Evolutionary conservation across 2,888 invertebrate species (phyloP).

Genomic region (Asteroscopus sphinx): DNA sequence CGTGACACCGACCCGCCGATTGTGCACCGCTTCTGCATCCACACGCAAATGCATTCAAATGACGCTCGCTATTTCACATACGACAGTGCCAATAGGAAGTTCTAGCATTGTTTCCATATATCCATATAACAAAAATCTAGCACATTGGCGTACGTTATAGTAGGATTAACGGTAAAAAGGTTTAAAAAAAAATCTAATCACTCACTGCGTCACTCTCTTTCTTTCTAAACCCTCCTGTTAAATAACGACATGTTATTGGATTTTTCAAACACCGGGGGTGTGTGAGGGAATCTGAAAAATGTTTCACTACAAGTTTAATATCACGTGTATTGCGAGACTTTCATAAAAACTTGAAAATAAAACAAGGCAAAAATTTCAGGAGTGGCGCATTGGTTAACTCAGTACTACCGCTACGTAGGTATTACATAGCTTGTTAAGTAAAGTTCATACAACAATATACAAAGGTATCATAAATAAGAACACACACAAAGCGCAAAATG

Average conservation of each 20-base stretch:
- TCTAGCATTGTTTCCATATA: slow-evolving; percentile 16
- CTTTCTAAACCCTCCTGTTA: neutral
- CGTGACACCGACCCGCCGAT: slow-evolving; percentile 43
- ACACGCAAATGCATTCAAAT: slow-evolving; percentile 33
- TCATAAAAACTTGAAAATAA: slow-evolving; percentile 26
- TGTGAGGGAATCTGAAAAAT: slow-evolving; percentile 17
- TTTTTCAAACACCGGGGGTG: slow-evolving; percentile 10
- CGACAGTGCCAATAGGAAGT: slow-evolving; percentile 11
- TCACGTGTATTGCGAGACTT: slow-evolving; percentile 24
- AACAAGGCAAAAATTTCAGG: slow-evolving; percentile 17
- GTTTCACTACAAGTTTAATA: slow-evolving; percentile 34
- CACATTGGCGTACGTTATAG: neutral
- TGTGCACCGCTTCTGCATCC: slow-evolving; percentile 30
- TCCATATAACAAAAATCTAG: too few species aligned
- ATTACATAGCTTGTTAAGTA: slow-evolving; percentile 55
- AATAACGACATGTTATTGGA: slow-evolving; percentile 19
- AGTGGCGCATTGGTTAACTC: slow-evolving; percentile 21
- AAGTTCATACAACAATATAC: slow-evolving; percentile 62
- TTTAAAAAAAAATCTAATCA: too few species aligned
- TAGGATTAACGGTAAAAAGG: slow-evolving; percentile 8
- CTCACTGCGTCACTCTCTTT: too few species aligned
- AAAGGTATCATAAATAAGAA: slow-evolving; percentile 69
- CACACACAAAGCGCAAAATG: slow-evolving; percentile 67
- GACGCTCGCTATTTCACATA: slow-evolving; percentile 25
- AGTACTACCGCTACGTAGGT: slow-evolving; percentile 13